Evolutionary conservation across 2,888 invertebrate species (phyloP).

Genomic region (Halictus ligatus): DNA sequence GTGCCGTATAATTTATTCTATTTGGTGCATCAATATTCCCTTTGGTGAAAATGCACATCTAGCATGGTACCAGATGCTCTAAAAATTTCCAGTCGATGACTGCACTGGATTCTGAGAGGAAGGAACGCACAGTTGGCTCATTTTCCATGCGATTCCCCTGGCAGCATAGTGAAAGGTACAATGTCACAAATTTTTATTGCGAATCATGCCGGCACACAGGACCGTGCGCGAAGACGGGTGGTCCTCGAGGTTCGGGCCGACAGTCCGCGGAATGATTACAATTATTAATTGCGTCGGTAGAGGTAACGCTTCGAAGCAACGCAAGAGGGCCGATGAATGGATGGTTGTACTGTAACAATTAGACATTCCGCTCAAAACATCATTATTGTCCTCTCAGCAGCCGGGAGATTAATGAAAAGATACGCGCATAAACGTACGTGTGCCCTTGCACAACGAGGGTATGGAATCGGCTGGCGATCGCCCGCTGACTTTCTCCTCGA

Average conservation of each 20-base stretch:
- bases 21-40: neutral
- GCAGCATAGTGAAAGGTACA: neutral
- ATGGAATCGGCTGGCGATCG: conserved; percentile 77
- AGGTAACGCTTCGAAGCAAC: neutral
- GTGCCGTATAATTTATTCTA: no score
- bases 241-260: neutral
- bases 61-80: no score
- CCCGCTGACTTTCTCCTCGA: conserved; percentile 76
- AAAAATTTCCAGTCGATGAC: no score
- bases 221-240: neutral
- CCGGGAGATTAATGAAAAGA: conserved; percentile 58
- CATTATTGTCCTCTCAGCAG: conserved; percentile 47
- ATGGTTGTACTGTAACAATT: conserved; percentile 52
- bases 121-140: no score
- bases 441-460: conserved; percentile 53
- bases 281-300: neutral
- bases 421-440: conserved; percentile 31
- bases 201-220: neutral
- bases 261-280: neutral
- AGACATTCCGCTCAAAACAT: conserved; percentile 58
- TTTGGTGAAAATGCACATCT: neutral
- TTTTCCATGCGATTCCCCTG: no score
- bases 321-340: conserved; percentile 3
- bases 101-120: no score
- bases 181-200: neutral